phyloP scores from a whole-genome alignment of 1,140 invertebrate species.

The Sitobion miscanthi region DNA sequence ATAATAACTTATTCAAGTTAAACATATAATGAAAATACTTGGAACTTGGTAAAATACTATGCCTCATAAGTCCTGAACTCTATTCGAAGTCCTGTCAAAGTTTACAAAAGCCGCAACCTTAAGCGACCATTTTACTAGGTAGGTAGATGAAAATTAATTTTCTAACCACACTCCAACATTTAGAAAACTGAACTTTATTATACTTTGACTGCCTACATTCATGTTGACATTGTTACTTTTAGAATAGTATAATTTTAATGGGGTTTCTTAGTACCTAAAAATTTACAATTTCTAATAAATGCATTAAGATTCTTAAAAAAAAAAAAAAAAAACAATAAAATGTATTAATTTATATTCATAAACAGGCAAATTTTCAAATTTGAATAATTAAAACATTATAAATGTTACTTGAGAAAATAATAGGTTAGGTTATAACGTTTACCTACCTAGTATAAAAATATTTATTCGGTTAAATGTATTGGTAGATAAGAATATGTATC shows the following conservation, averaged over 20 bases:
- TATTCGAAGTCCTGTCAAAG: conserved; percentile 48
- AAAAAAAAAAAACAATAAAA: not conserved
- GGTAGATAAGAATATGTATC: not conserved
- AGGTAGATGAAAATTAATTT: conserved; percentile 49
- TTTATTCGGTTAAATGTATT: not conserved
- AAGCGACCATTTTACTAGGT: conserved; percentile 46
- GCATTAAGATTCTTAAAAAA: not conserved
- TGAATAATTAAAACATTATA: not conserved
- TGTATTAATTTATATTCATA: not conserved
- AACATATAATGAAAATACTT: conserved; percentile 36
- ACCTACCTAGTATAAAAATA: not conserved
- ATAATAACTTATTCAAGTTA: not conserved
- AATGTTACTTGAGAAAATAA: not conserved
- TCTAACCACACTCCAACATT: conserved; percentile 24
- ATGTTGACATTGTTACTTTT: not conserved
- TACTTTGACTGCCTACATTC: not conserved
- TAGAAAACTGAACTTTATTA: conserved; percentile 20
- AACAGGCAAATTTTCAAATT: not conserved
- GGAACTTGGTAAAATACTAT: conserved; percentile 26
- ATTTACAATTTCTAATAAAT: not conserved
- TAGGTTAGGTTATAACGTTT: not conserved
- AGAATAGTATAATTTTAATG: not conserved
- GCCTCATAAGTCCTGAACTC: conserved; percentile 43
- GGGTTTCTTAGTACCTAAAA: not conserved
- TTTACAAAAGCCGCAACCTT: conserved; percentile 47